These are phyloP conservation scores for Synergus laeviventris DNA, from an alignment of 2,888 invertebrate species.

Conservation along the genomic window DNA sequence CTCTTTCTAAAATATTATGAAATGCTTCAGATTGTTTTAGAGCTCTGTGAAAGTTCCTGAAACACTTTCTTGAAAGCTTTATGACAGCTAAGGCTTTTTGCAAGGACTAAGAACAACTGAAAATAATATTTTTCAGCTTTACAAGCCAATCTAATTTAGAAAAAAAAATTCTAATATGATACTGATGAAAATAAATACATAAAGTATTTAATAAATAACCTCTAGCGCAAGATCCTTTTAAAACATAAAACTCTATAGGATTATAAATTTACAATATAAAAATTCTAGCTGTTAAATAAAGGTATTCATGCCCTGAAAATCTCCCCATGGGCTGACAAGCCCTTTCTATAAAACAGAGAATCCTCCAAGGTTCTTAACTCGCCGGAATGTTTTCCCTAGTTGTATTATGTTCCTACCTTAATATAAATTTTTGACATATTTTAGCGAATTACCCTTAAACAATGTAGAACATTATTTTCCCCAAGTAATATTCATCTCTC, in stretches of 20 bases:
- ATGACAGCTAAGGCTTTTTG: not conserved
- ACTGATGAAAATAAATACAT: no score
- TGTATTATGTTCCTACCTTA: not conserved
- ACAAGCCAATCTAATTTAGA: no score
- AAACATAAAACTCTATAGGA: not conserved
- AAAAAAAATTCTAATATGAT: no score
- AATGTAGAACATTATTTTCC: slow-evolving; percentile 16
- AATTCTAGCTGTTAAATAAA: not conserved
- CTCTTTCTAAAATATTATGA: not conserved
- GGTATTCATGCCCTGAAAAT: not conserved
- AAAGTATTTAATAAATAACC: no score
- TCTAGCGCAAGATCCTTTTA: not conserved
- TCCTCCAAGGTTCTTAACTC: not conserved
- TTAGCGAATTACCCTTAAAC: not conserved
- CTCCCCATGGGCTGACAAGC: no score
- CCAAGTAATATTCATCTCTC: not conserved
- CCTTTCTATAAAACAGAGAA: not conserved
- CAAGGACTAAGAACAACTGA: not conserved
- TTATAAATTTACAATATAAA: not conserved
- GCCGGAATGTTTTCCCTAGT: not conserved
- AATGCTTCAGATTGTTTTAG: not conserved
- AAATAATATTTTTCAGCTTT: not conserved
- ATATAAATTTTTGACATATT: not conserved
- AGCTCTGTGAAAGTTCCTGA: not conserved
- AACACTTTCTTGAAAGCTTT: not conserved